A percentile compares a stretch with the other conserved stretches of the same genome.
These are phyloP conservation scores for Rutilus rutilus DNA, from an alignment of 2,113 vertebrate species.

Conservation along the genomic window DNA sequence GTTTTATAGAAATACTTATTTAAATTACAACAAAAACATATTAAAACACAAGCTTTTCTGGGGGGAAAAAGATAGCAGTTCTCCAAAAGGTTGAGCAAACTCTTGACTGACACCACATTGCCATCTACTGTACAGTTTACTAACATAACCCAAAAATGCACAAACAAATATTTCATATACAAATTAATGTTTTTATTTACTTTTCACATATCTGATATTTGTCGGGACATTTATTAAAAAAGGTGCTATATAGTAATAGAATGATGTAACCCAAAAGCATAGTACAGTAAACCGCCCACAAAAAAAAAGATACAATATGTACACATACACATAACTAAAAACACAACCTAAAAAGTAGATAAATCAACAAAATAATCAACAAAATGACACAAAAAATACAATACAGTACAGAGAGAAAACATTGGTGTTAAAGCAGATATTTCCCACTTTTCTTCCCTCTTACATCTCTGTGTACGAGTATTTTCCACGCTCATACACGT, in stretches of 20 bases:
- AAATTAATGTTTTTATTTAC: slow-evolving; percentile 66
- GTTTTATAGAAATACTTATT: background rate
- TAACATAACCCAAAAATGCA: background rate
- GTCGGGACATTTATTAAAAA: slow-evolving; percentile 58
- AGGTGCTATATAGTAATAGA: slow-evolving; percentile 66
- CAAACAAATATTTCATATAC: slow-evolving; percentile 32
- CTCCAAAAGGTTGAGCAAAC: background rate
- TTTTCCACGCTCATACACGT: background rate
- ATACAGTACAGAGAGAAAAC: slow-evolving; percentile 41
- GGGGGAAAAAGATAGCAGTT: background rate
- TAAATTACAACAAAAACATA: background rate
- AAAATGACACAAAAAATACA: slow-evolving; percentile 55
- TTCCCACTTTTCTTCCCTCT: slow-evolving; percentile 13
- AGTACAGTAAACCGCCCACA: slow-evolving; percentile 47
- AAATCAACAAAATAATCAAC: slow-evolving; percentile 60
- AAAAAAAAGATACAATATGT: slow-evolving; percentile 36
- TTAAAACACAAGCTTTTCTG: background rate
- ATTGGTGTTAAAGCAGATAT: slow-evolving; percentile 51
- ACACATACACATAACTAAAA: slow-evolving; percentile 43
- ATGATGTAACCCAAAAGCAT: slow-evolving; percentile 59
- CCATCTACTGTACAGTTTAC: slow-evolving; percentile 17
- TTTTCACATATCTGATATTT: slow-evolving; percentile 64
- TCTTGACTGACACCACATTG: background rate
- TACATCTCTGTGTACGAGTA: background rate
- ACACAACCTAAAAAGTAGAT: slow-evolving; percentile 56